phyloP scores from a whole-genome alignment of 2,888 invertebrate genomes.

The Eueremaeus valkanovi region DNA sequence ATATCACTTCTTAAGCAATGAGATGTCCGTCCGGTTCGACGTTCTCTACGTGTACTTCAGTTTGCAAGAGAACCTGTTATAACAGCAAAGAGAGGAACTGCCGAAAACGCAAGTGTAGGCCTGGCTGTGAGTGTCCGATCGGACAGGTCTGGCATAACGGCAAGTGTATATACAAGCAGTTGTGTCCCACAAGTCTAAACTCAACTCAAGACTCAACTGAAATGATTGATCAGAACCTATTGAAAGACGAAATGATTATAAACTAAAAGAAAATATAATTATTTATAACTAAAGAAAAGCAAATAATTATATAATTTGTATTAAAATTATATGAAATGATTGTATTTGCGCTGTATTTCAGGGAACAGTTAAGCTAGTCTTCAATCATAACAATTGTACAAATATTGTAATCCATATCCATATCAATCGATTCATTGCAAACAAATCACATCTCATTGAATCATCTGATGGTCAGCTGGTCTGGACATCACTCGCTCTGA shows the following conservation, averaged over 20 bases:
- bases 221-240: neutral
- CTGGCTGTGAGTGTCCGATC: slow-evolving; percentile 23
- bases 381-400: neutral
- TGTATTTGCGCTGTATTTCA: neutral
- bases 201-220: neutral
- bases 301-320: neutral
- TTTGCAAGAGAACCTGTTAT: neutral
- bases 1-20: neutral
- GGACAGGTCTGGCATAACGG: slow-evolving; percentile 16
- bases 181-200: neutral
- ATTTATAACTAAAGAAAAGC: neutral
- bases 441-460: too few relatives aligned
- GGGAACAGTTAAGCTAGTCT: neutral
- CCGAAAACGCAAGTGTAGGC: neutral
- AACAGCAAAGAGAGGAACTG: neutral
- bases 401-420: neutral
- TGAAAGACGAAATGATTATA: neutral
- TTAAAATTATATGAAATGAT: neutral
- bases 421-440: neutral
- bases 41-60: neutral
- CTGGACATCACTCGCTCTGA: too few relatives aligned
- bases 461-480: too few relatives aligned
- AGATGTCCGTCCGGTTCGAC: neutral
- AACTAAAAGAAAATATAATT: neutral
- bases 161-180: neutral